Percentiles rank a stretch among this genome's conserved stretches.
phyloP scores from a whole-genome alignment of 2,888 invertebrate genomes.

The Isoperla grammatica region DNA sequence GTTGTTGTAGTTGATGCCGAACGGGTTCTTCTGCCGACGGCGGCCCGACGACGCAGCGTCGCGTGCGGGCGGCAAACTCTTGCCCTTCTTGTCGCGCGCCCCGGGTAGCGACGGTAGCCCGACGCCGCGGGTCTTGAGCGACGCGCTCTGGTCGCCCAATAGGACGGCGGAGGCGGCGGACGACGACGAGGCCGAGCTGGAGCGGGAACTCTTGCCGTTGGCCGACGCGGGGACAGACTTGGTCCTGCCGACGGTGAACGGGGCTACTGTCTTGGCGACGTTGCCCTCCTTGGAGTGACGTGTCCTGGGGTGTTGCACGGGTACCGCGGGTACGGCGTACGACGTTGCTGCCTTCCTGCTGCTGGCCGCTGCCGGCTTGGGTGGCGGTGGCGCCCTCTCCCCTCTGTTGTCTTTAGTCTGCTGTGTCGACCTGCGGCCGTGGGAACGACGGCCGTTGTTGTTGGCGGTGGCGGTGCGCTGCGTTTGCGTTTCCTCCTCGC shows the following conservation, averaged over 20 bases:
- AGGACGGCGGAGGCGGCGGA: not conserved
- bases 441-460: too few species aligned
- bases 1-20: not conserved
- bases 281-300: not conserved
- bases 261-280: not conserved
- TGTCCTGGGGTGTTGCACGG: not conserved
- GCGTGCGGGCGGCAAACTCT: too few species aligned
- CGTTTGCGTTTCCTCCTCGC: too few species aligned
- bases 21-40: constrained; percentile 3
- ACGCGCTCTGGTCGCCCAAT: not conserved
- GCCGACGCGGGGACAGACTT: not conserved
- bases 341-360: not conserved
- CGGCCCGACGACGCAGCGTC: too few species aligned
- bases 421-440: not conserved
- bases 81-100: too few species aligned
- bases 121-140: not conserved
- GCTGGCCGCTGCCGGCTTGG: not conserved
- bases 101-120: not conserved
- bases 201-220: not conserved
- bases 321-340: not conserved
- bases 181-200: not conserved
- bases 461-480: too few species aligned
- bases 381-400: not conserved
- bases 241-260: too few species aligned
- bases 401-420: constrained; percentile 1